A percentile compares a stretch with the other conserved stretches of the same genome.
Conservation (phyloP, 2,888 invertebrate genomes). For the Tinea pellionella region DNA sequence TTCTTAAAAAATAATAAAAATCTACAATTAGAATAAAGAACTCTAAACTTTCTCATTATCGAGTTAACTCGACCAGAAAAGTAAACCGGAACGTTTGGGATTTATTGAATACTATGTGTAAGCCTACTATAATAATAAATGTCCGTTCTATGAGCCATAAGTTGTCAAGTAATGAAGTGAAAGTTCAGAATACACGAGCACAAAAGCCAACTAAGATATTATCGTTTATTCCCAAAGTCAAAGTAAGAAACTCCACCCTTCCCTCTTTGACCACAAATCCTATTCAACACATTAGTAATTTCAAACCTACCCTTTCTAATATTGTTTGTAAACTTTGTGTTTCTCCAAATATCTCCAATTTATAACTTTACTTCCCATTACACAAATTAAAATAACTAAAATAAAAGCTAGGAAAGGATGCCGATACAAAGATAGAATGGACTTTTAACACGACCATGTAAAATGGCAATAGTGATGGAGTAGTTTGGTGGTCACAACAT, state of each 20-base stretch:
- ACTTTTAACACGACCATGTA: too few species aligned
- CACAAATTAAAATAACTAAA: background rate
- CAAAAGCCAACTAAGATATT: constrained; percentile 1
- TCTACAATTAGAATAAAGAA: background rate
- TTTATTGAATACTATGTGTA: background rate
- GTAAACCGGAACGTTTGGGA: background rate
- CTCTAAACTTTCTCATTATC: background rate
- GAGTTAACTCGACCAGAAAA: background rate
- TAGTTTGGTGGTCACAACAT: too few species aligned
- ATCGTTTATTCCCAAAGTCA: constrained; percentile 1
- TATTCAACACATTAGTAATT: constrained; percentile 3
- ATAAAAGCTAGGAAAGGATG: too few species aligned
- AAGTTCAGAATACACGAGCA: background rate
- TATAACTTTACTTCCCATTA: background rate
- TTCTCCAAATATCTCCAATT: background rate
- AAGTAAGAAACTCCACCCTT: constrained; percentile 5
- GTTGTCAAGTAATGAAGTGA: background rate
- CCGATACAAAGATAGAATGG: too few species aligned
- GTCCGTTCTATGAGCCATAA: background rate
- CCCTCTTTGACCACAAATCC: background rate
- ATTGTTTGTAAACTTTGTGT: background rate
- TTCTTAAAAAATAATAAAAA: too few species aligned
- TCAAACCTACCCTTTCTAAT: background rate
- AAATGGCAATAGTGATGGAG: too few species aligned
- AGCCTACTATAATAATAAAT: background rate